Evolutionary conservation across 2,888 invertebrate species (phyloP).

Genomic region (Julus scanicus): DNA sequence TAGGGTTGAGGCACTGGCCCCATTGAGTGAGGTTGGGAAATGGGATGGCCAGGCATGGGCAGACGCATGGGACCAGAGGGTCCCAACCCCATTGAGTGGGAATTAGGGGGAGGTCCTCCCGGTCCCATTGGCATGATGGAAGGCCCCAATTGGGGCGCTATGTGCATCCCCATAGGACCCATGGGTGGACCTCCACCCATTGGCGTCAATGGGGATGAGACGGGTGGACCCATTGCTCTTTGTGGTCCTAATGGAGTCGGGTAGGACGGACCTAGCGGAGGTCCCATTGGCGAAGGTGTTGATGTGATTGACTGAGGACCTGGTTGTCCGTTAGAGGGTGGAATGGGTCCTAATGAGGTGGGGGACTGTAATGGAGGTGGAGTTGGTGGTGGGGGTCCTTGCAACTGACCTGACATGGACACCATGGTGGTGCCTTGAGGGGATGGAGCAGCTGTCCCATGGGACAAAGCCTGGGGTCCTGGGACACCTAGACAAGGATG

Average conservation of each 20-base stretch:
- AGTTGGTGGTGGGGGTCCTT: constrained; percentile 48
- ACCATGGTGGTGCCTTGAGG: constrained; percentile 27
- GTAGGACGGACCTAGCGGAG: constrained; percentile 38
- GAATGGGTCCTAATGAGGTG: constrained; percentile 20
- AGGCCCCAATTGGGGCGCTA: constrained; percentile 23
- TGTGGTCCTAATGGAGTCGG: constrained; percentile 27
- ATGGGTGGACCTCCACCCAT: constrained; percentile 37
- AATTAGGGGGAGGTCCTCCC: not conserved
- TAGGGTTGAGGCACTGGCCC: constrained; percentile 48
- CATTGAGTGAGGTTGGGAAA: constrained; percentile 36
- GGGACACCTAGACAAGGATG: constrained; percentile 54
- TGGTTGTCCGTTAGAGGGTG: constrained; percentile 17
- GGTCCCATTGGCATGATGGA: constrained; percentile 41
- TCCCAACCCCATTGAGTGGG: constrained; percentile 51
- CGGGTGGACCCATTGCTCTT: constrained; percentile 49
- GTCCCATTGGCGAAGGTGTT: constrained; percentile 50
- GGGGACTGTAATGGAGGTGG: constrained; percentile 42
- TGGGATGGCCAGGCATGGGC: not conserved
- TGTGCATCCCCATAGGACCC: constrained; percentile 48
- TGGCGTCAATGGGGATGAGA: constrained; percentile 35
- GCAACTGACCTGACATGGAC: constrained; percentile 51
- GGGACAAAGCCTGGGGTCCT: constrained; percentile 54
- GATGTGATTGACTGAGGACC: constrained; percentile 22
- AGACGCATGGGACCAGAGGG: not conserved
- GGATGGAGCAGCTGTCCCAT: constrained; percentile 51